Conservation (phyloP, 1,140 invertebrate species). For the Brachionus sp. region DNA sequence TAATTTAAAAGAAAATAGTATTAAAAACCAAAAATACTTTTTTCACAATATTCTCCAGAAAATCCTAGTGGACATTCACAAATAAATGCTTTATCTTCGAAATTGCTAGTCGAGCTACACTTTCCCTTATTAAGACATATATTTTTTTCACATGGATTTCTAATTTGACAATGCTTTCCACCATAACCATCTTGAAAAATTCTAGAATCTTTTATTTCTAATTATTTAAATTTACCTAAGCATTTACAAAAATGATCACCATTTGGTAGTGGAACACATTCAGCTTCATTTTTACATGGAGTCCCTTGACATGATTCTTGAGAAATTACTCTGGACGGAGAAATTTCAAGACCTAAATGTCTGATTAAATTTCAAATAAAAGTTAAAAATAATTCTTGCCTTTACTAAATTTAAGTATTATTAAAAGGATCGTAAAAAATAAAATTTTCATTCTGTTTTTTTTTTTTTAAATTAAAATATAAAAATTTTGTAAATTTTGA, state of each 20-base stretch:
- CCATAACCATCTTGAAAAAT: neutral
- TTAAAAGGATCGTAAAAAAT: neutral
- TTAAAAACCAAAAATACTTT: neutral
- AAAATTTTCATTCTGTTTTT: neutral
- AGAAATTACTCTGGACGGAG: neutral
- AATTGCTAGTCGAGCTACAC: neutral
- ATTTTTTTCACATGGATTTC: neutral
- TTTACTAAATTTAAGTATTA: neutral
- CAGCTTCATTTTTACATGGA: conserved; percentile 4
- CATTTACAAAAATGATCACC: neutral
- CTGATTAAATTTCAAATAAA: neutral
- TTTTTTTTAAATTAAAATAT: neutral
- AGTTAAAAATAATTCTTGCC: neutral
- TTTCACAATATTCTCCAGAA: neutral
- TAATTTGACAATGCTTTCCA: neutral
- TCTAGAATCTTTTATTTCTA: neutral
- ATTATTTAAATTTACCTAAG: neutral
- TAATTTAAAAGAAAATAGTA: neutral
- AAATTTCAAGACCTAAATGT: neutral
- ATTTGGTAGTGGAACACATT: neutral
- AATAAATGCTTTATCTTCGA: neutral
- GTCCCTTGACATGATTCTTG: neutral
- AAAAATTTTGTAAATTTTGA: neutral
- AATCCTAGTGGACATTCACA: neutral
- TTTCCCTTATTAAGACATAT: neutral